phyloP scores from a whole-genome alignment of 2,113 vertebrate genomes.

The Cochlearius cochlearius region DNA sequence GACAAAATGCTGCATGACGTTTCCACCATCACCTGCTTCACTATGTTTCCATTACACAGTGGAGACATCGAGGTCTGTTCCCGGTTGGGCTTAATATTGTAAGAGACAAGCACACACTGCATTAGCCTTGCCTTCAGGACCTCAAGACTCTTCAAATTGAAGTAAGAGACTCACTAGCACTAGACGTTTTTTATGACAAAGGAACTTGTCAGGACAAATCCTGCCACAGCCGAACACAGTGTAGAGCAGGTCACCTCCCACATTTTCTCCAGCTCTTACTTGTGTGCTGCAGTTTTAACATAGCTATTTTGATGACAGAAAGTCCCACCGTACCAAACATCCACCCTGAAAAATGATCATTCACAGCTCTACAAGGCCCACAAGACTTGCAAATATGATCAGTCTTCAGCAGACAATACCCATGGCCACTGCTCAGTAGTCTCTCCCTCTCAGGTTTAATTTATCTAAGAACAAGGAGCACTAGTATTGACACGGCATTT shows the following conservation, averaged over 20 bases:
- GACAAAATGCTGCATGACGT: constrained; percentile 87
- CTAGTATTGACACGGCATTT: background rate
- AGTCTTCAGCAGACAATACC: background rate
- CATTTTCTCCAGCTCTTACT: background rate
- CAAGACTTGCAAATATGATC: rapidly evolving
- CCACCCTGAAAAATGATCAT: background rate
- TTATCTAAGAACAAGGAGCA: background rate
- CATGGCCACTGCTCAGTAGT: background rate
- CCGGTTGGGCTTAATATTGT: background rate
- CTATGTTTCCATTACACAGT: constrained; percentile 78
- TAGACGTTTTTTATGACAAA: background rate
- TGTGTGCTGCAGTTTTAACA: background rate
- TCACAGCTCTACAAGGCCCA: background rate
- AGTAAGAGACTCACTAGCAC: background rate
- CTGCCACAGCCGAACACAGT: background rate
- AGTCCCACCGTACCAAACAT: background rate
- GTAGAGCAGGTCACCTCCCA: background rate
- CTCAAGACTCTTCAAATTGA: background rate
- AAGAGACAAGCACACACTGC: background rate
- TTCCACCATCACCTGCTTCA: constrained; percentile 88
- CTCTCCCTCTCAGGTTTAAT: background rate
- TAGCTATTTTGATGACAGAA: background rate
- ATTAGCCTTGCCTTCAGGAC: background rate
- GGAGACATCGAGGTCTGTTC: constrained; percentile 42
- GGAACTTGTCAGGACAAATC: background rate